A percentile compares a stretch with the other conserved stretches of the same genome.
Conservation (phyloP, 1,140 invertebrate genomes). For the Helicoverpa armigera region DNA sequence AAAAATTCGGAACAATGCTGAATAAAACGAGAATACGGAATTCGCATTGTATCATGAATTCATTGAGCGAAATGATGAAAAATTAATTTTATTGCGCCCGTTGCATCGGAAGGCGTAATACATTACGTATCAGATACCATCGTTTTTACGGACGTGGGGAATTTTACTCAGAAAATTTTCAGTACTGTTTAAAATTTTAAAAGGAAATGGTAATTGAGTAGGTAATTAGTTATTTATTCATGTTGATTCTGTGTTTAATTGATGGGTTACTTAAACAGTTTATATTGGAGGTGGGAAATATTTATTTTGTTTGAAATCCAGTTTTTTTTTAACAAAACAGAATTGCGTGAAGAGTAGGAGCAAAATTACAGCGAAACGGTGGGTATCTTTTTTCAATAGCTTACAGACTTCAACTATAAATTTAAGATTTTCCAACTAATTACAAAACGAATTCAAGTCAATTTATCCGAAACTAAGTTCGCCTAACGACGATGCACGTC, state of each 20-base stretch:
- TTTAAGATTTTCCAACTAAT: neutral
- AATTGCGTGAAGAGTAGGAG: too few relatives aligned
- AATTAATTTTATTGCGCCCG: constrained; percentile 41
- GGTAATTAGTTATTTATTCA: neutral
- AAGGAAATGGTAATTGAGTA: neutral
- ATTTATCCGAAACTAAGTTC: neutral
- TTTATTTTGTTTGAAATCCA: too few relatives aligned
- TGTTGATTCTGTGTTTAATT: too few relatives aligned
- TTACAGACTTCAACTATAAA: too few relatives aligned
- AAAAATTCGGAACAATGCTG: neutral
- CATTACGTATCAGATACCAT: neutral
- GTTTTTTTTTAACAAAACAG: too few relatives aligned
- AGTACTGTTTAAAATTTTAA: neutral
- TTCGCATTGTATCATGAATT: neutral
- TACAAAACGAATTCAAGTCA: neutral
- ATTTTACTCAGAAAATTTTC: neutral
- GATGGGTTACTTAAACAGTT: too few relatives aligned
- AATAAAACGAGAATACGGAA: constrained; percentile 13
- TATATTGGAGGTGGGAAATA: too few relatives aligned
- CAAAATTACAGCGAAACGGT: too few relatives aligned
- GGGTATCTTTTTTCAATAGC: too few relatives aligned
- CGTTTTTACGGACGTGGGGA: constrained; percentile 4
- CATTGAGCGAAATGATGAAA: constrained; percentile 42
- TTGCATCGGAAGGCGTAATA: constrained; percentile 27
- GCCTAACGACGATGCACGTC: neutral